Conservation (phyloP, 2,888 invertebrate species). For the Alloplasta piceator region DNA sequence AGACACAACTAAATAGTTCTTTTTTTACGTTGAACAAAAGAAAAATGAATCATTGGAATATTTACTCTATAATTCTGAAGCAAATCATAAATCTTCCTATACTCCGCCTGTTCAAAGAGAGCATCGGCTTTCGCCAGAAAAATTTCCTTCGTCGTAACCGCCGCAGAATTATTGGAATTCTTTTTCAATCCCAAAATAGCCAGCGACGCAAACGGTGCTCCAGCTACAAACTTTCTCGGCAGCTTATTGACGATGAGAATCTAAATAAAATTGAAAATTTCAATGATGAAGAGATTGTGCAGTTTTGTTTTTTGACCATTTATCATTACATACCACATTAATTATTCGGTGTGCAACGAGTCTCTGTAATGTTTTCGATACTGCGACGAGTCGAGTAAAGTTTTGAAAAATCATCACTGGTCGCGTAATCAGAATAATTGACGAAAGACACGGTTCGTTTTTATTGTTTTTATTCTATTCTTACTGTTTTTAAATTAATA, state of each 20-base stretch:
- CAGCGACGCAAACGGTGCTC: slow-evolving; percentile 68
- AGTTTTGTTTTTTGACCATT: neutral
- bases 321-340: slow-evolving; percentile 21
- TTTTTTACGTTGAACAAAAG: too few species aligned
- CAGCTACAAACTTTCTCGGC: slow-evolving; percentile 44
- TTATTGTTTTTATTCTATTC: too few species aligned
- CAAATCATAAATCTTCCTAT: slow-evolving; percentile 87
- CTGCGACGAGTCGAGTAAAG: slow-evolving; percentile 41
- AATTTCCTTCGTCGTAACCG: slow-evolving; percentile 78
- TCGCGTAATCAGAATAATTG: neutral
- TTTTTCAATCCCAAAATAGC: slow-evolving; percentile 73
- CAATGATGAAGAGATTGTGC: slow-evolving; percentile 1
- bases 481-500: too few species aligned
- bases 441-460: too few species aligned
- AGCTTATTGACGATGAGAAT: slow-evolving; percentile 14
- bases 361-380: slow-evolving; percentile 44
- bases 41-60: slow-evolving; percentile 7
- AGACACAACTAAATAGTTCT: too few species aligned
- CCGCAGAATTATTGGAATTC: slow-evolving; percentile 69
- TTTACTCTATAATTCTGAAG: slow-evolving; percentile 86
- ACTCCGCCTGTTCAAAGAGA: slow-evolving; percentile 87
- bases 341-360: slow-evolving; percentile 30
- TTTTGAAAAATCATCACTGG: slow-evolving; percentile 47
- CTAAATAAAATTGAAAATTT: slow-evolving; percentile 4
- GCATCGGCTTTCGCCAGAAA: slow-evolving; percentile 87